Percentiles rank a stretch among this genome's conserved stretches.
Evolutionary conservation across 2,797 vertebrate species (phyloP).

Genomic region (Heterohyrax brucei): DNA sequence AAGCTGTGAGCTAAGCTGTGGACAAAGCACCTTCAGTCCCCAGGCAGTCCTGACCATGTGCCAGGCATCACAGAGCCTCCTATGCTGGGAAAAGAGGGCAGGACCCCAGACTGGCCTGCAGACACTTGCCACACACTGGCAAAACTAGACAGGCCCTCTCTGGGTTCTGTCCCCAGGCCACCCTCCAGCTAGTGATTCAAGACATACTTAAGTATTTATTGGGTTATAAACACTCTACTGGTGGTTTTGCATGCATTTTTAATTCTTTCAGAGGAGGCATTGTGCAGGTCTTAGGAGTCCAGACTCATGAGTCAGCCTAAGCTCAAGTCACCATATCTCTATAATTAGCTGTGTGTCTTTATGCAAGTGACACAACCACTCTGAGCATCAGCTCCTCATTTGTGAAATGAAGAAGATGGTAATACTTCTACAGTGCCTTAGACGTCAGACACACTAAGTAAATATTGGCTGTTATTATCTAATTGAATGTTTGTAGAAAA

Average conservation of each 20-base stretch:
- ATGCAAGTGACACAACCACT: conserved; percentile 5
- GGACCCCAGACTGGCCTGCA: background rate
- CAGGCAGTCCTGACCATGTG: background rate
- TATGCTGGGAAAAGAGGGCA: background rate
- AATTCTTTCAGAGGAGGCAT: background rate
- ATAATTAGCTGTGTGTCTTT: conserved; percentile 1
- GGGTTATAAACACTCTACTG: rapidly evolving
- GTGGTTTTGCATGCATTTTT: background rate
- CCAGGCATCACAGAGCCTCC: conserved; percentile 68
- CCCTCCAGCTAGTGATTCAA: background rate
- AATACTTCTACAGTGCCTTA: background rate
- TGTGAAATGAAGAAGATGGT: background rate
- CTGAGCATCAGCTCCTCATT: background rate
- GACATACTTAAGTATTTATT: background rate
- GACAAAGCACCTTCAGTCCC: conserved; percentile 71
- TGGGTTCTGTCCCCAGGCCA: background rate
- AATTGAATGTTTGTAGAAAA: background rate
- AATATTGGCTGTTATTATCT: background rate
- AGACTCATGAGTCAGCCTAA: background rate
- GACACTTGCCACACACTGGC: background rate
- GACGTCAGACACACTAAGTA: background rate
- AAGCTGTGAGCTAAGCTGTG: background rate
- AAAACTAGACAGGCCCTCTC: conserved; percentile 1
- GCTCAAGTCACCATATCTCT: background rate
- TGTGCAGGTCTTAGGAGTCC: background rate